These are phyloP conservation scores for Epiperipatus broadwayi DNA, from an alignment of 2,888 invertebrate genomes.

Conservation along the genomic window DNA sequence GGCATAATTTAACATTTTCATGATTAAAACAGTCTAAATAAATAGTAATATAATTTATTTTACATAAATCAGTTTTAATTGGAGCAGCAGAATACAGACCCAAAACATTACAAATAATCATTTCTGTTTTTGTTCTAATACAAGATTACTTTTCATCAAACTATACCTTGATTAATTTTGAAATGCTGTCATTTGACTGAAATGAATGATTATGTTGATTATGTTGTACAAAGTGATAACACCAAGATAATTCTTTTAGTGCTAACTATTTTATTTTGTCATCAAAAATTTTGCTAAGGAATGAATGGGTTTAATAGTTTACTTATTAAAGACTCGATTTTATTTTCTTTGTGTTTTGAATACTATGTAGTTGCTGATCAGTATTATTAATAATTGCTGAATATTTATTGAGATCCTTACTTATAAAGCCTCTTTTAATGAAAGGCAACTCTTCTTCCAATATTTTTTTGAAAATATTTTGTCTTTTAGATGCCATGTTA, in stretches of 20 bases:
- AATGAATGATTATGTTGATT: slow-evolving; percentile 7
- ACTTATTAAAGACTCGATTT: neutral
- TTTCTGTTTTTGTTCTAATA: slow-evolving; percentile 3
- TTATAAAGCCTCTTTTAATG: too few relatives aligned
- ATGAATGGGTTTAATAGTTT: too few relatives aligned
- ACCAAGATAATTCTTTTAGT: slow-evolving; percentile 5
- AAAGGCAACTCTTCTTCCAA: too few relatives aligned
- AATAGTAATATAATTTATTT: too few relatives aligned
- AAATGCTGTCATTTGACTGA: slow-evolving; percentile 1
- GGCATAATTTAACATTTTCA: too few relatives aligned
- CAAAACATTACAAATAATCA: slow-evolving; percentile 1
- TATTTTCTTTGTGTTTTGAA: neutral
- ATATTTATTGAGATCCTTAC: neutral
- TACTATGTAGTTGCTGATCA: neutral
- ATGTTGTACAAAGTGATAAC: slow-evolving; percentile 1
- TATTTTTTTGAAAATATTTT: too few relatives aligned
- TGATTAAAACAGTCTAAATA: too few relatives aligned
- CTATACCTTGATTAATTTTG: slow-evolving; percentile 4
- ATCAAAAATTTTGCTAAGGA: neutral
- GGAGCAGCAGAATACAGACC: neutral
- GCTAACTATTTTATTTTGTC: neutral
- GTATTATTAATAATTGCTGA: neutral
- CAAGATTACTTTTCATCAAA: slow-evolving; percentile 7
- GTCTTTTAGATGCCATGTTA: too few relatives aligned
- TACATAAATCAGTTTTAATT: slow-evolving; percentile 4